phyloP scores from a whole-genome alignment of 2,888 invertebrate genomes.

The Brachylomia viminalis region DNA sequence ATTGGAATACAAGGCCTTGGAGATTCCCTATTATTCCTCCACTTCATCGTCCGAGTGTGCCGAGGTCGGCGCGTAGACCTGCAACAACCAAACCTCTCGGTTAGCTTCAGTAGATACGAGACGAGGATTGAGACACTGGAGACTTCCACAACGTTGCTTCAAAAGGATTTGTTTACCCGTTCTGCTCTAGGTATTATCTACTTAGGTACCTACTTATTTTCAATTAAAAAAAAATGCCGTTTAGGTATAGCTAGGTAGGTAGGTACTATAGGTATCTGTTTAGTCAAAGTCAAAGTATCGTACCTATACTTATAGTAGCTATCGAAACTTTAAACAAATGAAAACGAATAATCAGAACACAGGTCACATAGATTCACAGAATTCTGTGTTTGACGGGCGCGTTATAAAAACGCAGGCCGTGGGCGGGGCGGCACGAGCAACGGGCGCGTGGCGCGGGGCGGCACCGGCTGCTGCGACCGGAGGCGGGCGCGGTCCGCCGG shows the following conservation, averaged over 20 bases:
- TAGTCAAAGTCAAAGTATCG: too few relatives aligned
- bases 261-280: background rate
- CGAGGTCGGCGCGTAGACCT: background rate
- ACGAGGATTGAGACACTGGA: background rate
- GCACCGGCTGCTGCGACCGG: conserved; percentile 15
- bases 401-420: conserved; percentile 38
- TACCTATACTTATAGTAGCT: too few relatives aligned
- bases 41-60: background rate
- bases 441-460: conserved; percentile 11
- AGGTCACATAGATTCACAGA: conserved; percentile 54
- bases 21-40: background rate
- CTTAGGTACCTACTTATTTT: background rate
- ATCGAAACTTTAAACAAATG: conserved; percentile 10
- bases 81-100: background rate
- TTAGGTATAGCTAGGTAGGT: background rate
- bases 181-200: too few relatives aligned
- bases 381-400: conserved; percentile 27
- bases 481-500: conserved; percentile 28
- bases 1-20: background rate
- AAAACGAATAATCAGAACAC: conserved; percentile 33
- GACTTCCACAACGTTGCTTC: background rate
- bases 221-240: background rate
- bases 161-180: too few relatives aligned
- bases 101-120: background rate
- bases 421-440: conserved; percentile 33